phyloP scores from a whole-genome alignment of 2,113 vertebrate species.

The Anguilla rostrata region DNA sequence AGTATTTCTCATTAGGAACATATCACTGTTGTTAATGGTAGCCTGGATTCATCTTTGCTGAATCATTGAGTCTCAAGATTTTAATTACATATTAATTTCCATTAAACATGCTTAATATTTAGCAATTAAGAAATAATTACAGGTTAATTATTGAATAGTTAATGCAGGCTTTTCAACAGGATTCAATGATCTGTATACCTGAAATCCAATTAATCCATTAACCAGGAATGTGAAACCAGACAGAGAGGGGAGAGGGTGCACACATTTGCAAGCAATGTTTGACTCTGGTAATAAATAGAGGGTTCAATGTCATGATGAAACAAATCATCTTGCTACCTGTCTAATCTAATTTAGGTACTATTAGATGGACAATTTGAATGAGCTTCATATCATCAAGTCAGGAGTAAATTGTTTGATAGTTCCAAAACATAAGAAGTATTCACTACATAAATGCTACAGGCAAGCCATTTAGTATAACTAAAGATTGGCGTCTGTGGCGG shows the following conservation, averaged over 20 bases:
- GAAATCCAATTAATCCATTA: conserved; percentile 21
- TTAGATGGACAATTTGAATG: neutral
- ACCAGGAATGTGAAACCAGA: neutral
- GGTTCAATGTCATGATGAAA: neutral
- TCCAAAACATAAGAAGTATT: neutral
- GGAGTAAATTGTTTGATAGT: neutral
- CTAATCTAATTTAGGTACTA: neutral
- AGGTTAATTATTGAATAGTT: conserved; percentile 18
- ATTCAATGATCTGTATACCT: conserved; percentile 21
- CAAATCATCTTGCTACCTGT: neutral
- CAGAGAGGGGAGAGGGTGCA: neutral
- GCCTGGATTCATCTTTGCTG: neutral
- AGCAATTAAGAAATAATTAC: conserved; percentile 16
- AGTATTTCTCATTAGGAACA: neutral
- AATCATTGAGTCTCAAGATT: conserved; percentile 11
- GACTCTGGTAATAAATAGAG: conserved; percentile 6
- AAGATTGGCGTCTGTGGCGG: neutral
- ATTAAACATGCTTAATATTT: conserved; percentile 15
- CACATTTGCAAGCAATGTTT: conserved; percentile 8
- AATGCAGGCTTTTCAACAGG: conserved; percentile 14
- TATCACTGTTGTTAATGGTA: neutral
- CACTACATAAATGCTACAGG: neutral
- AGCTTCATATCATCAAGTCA: neutral
- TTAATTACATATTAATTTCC: conserved; percentile 8
- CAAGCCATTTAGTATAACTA: neutral